phyloP scores from a whole-genome alignment of 2,888 invertebrate species.

The Acleris laterana region DNA sequence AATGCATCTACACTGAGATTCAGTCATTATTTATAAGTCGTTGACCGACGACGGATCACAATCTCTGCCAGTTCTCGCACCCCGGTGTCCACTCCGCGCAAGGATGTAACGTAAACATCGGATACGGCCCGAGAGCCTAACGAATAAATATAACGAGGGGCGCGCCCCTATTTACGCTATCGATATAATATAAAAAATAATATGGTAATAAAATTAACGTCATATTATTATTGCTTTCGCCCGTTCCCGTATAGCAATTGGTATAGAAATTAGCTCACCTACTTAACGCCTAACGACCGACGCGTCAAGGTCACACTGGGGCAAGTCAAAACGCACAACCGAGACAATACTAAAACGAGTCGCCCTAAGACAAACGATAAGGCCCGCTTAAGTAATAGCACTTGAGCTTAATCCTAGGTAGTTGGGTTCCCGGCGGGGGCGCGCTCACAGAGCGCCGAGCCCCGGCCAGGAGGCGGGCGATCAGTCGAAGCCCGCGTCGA shows the following conservation, averaged over 20 bases:
- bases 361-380: constrained; percentile 60
- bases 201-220: constrained; percentile 85
- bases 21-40: constrained; percentile 85
- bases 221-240: constrained; percentile 85
- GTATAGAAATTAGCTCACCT: constrained; percentile 83
- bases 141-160: constrained; percentile 81
- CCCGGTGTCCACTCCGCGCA: constrained; percentile 76
- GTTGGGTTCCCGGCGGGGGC: constrained; percentile 48
- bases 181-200: constrained; percentile 83
- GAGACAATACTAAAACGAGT: constrained; percentile 80
- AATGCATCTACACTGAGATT: constrained; percentile 86
- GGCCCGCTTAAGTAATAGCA: constrained; percentile 83
- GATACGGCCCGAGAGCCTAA: constrained; percentile 83
- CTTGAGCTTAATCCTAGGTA: constrained; percentile 81
- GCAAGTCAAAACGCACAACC: constrained; percentile 83
- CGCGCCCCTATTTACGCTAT: constrained; percentile 75
- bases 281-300: constrained; percentile 49
- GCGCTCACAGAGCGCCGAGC: constrained; percentile 73
- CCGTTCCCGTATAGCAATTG: constrained; percentile 85
- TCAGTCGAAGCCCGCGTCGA: constrained; percentile 84
- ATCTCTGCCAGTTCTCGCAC: constrained; percentile 82
- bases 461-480: constrained; percentile 76
- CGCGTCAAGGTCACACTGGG: constrained; percentile 72
- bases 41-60: constrained; percentile 84
- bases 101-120: constrained; percentile 83